Evolutionary conservation across 2,797 vertebrate genomes (phyloP).

Genomic region (Tapirus indicus): DNA sequence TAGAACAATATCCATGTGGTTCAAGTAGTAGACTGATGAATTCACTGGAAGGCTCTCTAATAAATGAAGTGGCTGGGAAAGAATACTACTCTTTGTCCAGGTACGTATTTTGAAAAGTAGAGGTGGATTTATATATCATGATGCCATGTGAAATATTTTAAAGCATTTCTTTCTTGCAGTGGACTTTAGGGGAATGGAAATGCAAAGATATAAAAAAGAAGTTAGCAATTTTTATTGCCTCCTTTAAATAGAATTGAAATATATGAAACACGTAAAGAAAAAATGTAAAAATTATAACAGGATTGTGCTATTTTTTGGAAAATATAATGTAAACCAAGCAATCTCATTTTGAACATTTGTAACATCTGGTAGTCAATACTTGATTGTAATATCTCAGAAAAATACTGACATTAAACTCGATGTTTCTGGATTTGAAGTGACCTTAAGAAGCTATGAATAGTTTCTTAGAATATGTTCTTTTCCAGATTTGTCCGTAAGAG

Average conservation of each 20-base stretch:
- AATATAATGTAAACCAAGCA: background rate
- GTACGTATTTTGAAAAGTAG: slow-evolving; percentile 19
- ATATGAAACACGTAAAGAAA: background rate
- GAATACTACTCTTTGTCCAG: slow-evolving; percentile 56
- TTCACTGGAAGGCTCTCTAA: slow-evolving; percentile 51
- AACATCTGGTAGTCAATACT: background rate
- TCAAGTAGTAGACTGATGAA: slow-evolving; percentile 71
- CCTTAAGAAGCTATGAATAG: background rate
- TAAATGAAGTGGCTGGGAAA: slow-evolving; percentile 58
- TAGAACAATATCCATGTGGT: slow-evolving; percentile 71
- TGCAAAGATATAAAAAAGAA: background rate
- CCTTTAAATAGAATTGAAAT: background rate
- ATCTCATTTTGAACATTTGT: slow-evolving; percentile 20
- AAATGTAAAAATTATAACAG: background rate
- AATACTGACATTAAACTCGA: background rate
- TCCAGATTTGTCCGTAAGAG: background rate
- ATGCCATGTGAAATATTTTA: slow-evolving; percentile 63
- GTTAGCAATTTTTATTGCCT: background rate
- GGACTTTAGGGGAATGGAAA: slow-evolving; percentile 11
- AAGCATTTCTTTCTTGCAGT: slow-evolving; percentile 67
- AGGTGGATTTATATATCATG: slow-evolving; percentile 68
- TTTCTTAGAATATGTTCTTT: background rate
- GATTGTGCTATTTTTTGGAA: background rate
- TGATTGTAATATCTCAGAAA: slow-evolving; percentile 13
- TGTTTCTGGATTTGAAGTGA: slow-evolving; percentile 27